Evolutionary conservation across 2,797 vertebrate genomes (phyloP).

Genomic region (Pangasius macronema): DNA sequence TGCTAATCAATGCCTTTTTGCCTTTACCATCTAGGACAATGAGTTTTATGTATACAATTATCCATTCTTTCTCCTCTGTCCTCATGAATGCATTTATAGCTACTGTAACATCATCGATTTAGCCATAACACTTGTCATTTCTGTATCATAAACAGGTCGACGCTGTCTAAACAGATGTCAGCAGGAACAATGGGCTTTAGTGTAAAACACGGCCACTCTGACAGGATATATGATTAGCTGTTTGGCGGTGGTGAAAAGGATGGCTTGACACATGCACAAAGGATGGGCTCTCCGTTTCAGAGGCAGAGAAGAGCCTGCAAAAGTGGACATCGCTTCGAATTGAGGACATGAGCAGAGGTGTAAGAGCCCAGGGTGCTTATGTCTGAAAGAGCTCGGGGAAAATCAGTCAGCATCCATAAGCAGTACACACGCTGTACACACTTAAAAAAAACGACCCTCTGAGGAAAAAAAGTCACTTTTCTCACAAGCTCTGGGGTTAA

Average conservation of each 20-base stretch:
- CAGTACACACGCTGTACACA: conserved; percentile 3
- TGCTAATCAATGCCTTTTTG: conserved; percentile 68
- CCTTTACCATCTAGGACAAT: conserved; percentile 48
- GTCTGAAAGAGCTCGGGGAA: conserved; percentile 33
- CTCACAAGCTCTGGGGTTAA: conserved; percentile 24
- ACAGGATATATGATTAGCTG: conserved; percentile 60
- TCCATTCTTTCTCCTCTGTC: conserved; percentile 39
- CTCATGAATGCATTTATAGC: conserved; percentile 52
- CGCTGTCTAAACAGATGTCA: conserved; percentile 54
- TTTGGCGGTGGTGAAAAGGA: conserved; percentile 36
- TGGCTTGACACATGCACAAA: conserved; percentile 50
- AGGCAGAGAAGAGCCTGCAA: conserved; percentile 54
- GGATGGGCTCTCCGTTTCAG: conserved; percentile 54
- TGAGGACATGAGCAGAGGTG: conserved; percentile 50
- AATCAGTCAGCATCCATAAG: conserved; percentile 33
- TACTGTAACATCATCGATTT: conserved; percentile 56
- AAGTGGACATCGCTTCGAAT: conserved; percentile 56
- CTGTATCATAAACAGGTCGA: conserved; percentile 58
- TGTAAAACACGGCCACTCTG: conserved; percentile 53
- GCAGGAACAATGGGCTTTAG: conserved; percentile 53
- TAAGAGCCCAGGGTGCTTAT: conserved; percentile 44
- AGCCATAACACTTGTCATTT: conserved; percentile 50
- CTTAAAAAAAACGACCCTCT: conserved; percentile 9
- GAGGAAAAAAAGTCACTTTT: conserved; percentile 37
- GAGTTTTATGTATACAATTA: conserved; percentile 55